Evolutionary conservation across 2,797 vertebrate genomes (phyloP).

Genomic region (Nyctalus aviator): DNA sequence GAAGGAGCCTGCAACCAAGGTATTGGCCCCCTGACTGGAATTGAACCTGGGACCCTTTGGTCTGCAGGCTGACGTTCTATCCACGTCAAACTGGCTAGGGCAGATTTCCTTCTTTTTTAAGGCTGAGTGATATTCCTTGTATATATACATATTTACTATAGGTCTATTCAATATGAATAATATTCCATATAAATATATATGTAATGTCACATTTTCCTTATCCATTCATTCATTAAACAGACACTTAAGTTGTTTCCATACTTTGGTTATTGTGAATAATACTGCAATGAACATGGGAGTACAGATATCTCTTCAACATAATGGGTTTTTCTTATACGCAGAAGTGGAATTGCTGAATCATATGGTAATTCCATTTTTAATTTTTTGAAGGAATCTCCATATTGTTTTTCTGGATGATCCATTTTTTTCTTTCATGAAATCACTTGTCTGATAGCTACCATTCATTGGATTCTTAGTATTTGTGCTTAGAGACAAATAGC

Average conservation of each 20-base stretch:
- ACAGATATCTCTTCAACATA: neutral
- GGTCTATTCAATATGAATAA: no score
- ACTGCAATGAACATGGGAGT: neutral
- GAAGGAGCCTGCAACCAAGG: no score
- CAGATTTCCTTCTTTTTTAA: no score
- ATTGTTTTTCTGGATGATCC: neutral
- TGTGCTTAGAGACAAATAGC: neutral
- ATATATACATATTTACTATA: no score
- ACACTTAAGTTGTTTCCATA: neutral
- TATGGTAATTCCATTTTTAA: neutral
- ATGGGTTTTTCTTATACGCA: neutral
- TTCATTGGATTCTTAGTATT: neutral
- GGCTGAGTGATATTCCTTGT: no score
- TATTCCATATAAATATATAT: no score
- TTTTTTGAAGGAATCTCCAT: neutral
- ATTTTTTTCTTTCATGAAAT: neutral
- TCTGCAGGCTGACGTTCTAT: no score
- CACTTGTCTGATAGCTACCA: neutral
- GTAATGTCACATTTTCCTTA: neutral
- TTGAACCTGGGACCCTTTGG: no score
- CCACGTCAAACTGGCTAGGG: no score
- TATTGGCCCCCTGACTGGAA: no score
- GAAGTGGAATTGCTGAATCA: neutral
- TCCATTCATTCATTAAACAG: neutral
- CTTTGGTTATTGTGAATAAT: neutral